phyloP scores from a whole-genome alignment of 2,797 vertebrate genomes.

The Amphiprion clarkii region DNA sequence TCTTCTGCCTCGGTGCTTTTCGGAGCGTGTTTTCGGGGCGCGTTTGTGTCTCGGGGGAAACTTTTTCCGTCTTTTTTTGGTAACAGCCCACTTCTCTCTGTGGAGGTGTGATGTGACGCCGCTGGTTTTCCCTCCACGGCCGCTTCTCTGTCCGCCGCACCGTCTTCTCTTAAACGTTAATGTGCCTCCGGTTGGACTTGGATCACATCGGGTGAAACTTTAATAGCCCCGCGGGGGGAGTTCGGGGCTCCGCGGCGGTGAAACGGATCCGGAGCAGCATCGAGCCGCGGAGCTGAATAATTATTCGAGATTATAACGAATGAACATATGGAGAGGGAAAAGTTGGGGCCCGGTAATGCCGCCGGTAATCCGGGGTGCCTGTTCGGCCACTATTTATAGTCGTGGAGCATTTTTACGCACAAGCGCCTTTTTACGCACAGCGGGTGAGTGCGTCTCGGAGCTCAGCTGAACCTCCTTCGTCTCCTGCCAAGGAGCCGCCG shows the following conservation, averaged over 20 bases:
- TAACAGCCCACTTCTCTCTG: slow-evolving; percentile 44
- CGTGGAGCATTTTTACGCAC: slow-evolving; percentile 64
- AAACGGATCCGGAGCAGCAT: slow-evolving; percentile 5
- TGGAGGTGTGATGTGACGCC: slow-evolving; percentile 71
- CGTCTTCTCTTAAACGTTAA: slow-evolving; percentile 5
- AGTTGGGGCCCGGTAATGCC: slow-evolving; percentile 16
- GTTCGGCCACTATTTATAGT: slow-evolving; percentile 56
- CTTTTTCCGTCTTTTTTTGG: slow-evolving; percentile 30
- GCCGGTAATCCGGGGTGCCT: slow-evolving; percentile 29
- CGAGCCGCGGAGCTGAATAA: slow-evolving; percentile 14
- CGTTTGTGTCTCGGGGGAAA: slow-evolving; percentile 48
- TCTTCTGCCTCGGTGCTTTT: slow-evolving; percentile 1
- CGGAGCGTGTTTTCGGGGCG: slow-evolving; percentile 33
- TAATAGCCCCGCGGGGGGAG: slow-evolving; percentile 35
- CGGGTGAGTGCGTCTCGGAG: not conserved
- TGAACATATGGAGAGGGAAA: slow-evolving; percentile 33
- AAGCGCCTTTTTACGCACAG: slow-evolving; percentile 62
- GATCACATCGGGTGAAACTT: slow-evolving; percentile 64
- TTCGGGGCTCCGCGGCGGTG: slow-evolving; percentile 8
- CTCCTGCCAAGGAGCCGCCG: slow-evolving; percentile 31
- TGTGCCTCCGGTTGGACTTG: slow-evolving; percentile 49
- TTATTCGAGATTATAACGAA: slow-evolving; percentile 20
- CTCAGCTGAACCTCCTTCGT: not conserved
- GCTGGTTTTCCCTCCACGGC: too few relatives aligned
- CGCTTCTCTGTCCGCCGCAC: too few relatives aligned